A percentile compares a stretch with the other conserved stretches of the same genome.
Evolutionary conservation across 2,113 vertebrate species (phyloP).

Genomic region (Notiomystis cincta): DNA sequence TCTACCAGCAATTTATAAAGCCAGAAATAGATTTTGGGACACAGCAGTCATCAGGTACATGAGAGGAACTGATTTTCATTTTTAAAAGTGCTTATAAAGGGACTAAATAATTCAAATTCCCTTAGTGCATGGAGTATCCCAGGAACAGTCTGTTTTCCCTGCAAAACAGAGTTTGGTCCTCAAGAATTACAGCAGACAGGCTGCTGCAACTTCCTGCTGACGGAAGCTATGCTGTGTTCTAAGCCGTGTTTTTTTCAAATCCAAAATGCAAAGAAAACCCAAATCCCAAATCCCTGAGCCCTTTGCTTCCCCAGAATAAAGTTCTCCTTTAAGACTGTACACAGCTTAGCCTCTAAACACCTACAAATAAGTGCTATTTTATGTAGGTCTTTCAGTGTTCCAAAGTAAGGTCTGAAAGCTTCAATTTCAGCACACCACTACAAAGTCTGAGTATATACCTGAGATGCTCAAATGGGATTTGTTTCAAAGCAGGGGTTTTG

Average conservation of each 20-base stretch:
- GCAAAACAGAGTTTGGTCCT: not conserved
- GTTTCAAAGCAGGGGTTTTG: not conserved
- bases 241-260: not conserved
- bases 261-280: not conserved
- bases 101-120: not conserved
- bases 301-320: not conserved
- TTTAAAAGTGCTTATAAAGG: not conserved
- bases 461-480: not conserved
- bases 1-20: not conserved
- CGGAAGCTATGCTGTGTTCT: not conserved
- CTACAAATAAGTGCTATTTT: not conserved
- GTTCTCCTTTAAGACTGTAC: not conserved
- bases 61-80: not conserved
- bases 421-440: not conserved
- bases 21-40: not conserved
- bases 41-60: not conserved
- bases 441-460: not conserved
- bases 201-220: not conserved
- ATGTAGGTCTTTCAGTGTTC: not conserved
- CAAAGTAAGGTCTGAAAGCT: not conserved
- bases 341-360: not conserved
- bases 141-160: not conserved
- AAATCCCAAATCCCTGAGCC: not conserved
- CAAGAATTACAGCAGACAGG: not conserved
- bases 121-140: not conserved